Conservation (phyloP, 2,113 vertebrate genomes). For the Eretmochelys imbricata region DNA sequence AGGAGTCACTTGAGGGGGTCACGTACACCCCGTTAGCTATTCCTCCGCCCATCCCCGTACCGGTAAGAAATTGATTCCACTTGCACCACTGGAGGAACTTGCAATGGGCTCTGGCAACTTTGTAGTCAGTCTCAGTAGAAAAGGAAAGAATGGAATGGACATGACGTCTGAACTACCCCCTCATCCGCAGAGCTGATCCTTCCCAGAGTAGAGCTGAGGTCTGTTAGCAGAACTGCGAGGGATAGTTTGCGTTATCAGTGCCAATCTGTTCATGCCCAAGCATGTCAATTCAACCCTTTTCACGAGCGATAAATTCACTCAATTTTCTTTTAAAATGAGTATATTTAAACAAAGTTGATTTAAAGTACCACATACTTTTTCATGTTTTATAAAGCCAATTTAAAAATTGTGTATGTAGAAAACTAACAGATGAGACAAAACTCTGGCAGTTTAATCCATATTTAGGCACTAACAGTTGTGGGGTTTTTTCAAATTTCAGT, state of each 20-base stretch:
- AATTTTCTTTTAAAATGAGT: not conserved
- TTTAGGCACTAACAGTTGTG: not conserved
- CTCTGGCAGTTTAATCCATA: constrained; percentile 8
- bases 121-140: constrained; percentile 19
- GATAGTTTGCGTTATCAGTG: not conserved
- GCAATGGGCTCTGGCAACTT: not conserved
- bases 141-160: not conserved
- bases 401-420: constrained; percentile 10
- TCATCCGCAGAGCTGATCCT: not conserved
- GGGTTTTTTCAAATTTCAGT: not conserved
- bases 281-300: not conserved
- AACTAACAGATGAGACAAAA: not conserved
- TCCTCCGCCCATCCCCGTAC: too few species aligned
- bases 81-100: not conserved
- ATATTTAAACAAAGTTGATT: not conserved
- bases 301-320: not conserved
- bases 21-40: too few species aligned
- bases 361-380: not conserved
- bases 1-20: too few species aligned
- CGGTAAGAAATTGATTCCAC: too few species aligned
- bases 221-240: not conserved
- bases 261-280: constrained; percentile 51
- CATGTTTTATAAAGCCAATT: not conserved
- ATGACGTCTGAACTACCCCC: not conserved
- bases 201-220: not conserved